Evolutionary conservation across 2,797 vertebrate genomes (phyloP), one percentile per base, ranked within the genome.

Genomic region (Mormyrus hasselquistii): DNA sequence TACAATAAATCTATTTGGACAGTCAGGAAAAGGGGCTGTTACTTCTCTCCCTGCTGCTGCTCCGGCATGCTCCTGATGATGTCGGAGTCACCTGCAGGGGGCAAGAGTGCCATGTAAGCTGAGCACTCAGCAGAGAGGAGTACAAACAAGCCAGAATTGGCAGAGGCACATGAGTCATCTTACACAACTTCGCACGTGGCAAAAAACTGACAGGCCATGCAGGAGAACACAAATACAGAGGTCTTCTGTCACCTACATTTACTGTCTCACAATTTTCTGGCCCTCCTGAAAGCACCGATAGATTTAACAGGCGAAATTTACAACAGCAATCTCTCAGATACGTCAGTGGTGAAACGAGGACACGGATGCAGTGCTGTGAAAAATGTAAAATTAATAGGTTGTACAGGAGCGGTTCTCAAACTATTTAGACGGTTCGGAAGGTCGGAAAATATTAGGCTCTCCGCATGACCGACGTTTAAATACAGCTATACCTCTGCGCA

Each of bases 51-150:
- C 92, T 95, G 94, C 94, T 97, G 96, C 93, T 97, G 96, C 91
- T 96, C 96, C 92, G 96, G 96, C 96, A 96, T 96, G 93, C 95
- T 96, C 93, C 96, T 95, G 82, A 97, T 97, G 93, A 97, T 97
- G 93, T 97, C 96, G 88, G 96, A 96, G 91, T 97, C 96, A 91
- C 96, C 96, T 96, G 92, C 41, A 94, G 93, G 92, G 6, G 86
- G 79, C 93, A 93, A 94, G 83, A 69, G 94, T 93, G 94, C 94
- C n/a, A 4, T 38, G 16, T 85, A n/a, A 89, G 12, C 44, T 3
- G 16, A 3, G n/a, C 25, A 29, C 22, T 69, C 62, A 12, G 22
- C 62, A 1, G 25, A 10, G 25, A 25, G 10, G 29, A 19, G 41
- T 19, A 55, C 53, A 19, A 55, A 55, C 16, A 55, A 19, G 14